A percentile compares a stretch with the other conserved stretches of the same genome.
Conservation (phyloP, 30 jellyfish, hydroid and myxozoan genomes). For the Clytia hemisphaerica region DNA sequence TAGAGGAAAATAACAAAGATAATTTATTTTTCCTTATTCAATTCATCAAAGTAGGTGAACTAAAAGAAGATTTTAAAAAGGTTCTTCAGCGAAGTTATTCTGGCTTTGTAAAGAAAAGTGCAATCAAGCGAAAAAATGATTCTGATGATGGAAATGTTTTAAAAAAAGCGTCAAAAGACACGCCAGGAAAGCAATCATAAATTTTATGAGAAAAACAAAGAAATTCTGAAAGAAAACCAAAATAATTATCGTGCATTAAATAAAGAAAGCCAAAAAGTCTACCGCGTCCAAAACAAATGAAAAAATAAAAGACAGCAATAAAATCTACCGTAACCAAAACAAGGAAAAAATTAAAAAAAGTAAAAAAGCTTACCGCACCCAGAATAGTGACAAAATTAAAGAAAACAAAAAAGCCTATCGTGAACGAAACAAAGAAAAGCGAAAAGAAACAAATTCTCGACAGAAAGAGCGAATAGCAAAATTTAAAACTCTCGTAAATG, state of each 20-base stretch:
- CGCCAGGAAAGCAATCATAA: no score
- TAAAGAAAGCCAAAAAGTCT: neutral
- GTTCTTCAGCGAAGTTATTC: neutral
- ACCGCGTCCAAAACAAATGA: neutral
- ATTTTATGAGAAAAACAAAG: no score
- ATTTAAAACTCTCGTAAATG: neutral
- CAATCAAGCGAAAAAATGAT: neutral
- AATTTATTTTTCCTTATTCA: slow-evolving; percentile 1
- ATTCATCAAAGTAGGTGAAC: neutral
- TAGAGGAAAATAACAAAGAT: no score
- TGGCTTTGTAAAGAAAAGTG: no score
- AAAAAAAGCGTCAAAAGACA: no score
- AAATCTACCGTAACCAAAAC: neutral
- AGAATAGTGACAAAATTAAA: neutral
- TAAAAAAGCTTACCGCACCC: neutral
- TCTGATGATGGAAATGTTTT: neutral
- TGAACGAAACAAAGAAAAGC: no score
- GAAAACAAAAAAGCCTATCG: neutral
- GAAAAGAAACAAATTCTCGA: no score
- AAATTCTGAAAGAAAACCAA: neutral
- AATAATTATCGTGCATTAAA: neutral
- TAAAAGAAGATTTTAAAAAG: neutral
- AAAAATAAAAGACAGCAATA: neutral
- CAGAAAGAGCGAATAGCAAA: neutral
- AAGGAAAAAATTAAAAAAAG: neutral